Evolutionary conservation across 64 coral and sea anemone genomes (phyloP).

Genomic region (Platygyra sinensis): DNA sequence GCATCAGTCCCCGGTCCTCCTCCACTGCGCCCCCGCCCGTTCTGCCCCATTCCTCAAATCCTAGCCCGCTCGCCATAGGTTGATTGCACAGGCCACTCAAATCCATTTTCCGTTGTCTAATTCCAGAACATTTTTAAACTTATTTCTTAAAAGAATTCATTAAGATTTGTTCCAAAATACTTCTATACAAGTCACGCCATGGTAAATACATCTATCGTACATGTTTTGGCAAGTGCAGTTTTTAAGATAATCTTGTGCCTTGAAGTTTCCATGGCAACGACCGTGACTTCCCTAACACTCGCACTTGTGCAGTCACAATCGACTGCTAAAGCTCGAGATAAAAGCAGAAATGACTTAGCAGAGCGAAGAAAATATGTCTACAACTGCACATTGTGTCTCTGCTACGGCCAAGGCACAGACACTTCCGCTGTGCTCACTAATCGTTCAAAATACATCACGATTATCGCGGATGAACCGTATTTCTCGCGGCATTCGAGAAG

Average conservation of each 20-base stretch:
- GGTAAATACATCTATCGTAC: no score
- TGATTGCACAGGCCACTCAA: no score
- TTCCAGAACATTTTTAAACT: no score
- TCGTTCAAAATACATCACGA: constrained; percentile 74
- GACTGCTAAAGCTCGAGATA: not conserved
- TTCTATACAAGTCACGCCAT: no score
- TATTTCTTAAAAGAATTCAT: no score
- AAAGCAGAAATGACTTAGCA: constrained; percentile 13
- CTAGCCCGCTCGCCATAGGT: no score
- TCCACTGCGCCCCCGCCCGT: no score
- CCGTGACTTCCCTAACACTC: not conserved
- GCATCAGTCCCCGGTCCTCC: no score
- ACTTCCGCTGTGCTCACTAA: constrained; percentile 78
- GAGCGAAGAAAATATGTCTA: constrained; percentile 35
- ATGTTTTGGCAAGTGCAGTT: no score
- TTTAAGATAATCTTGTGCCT: not conserved
- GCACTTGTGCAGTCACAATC: not conserved
- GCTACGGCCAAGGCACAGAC: constrained; percentile 73
- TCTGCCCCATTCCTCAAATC: no score
- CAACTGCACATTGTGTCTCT: constrained; percentile 17
- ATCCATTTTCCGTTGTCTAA: no score
- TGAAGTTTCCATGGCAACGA: constrained; percentile 34
- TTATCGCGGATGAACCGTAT: constrained; percentile 76
- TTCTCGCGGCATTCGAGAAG: constrained; percentile 78
- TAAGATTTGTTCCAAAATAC: no score